Evolutionary conservation across 2,113 vertebrate genomes (phyloP).

Genomic region (Trematomus loennbergii): DNA sequence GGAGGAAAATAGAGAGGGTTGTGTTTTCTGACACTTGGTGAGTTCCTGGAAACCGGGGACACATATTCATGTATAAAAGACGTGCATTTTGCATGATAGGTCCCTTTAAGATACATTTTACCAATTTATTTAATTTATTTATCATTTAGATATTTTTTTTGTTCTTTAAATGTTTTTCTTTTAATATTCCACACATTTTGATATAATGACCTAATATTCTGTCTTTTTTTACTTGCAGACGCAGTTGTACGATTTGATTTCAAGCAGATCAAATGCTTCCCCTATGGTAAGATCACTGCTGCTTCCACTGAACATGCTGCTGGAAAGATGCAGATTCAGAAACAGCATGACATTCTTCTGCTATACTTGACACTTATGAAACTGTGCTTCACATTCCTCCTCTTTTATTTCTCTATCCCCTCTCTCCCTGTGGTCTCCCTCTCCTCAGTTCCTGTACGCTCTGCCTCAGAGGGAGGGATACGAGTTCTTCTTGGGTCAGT

Average conservation of each 20-base stretch:
- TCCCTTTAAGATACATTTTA: too few relatives aligned
- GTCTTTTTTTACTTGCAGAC: conserved; percentile 76
- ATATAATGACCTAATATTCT: neutral
- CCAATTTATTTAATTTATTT: too few relatives aligned
- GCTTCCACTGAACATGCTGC: neutral
- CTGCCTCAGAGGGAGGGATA: conserved; percentile 94
- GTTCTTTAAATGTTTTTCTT: neutral
- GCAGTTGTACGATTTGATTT: conserved; percentile 88
- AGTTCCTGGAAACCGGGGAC: too few relatives aligned
- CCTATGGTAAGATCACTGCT: conserved; percentile 84
- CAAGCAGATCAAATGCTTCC: conserved; percentile 85
- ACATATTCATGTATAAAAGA: too few relatives aligned
- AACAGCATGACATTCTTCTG: neutral
- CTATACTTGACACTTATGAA: neutral
- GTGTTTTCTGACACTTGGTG: too few relatives aligned
- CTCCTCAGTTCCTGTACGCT: conserved; percentile 91
- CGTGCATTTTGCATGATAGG: too few relatives aligned
- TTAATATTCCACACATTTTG: neutral
- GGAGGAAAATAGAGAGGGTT: too few relatives aligned
- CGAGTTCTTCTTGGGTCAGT: conserved; percentile 96
- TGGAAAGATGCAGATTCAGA: neutral
- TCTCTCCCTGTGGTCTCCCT: neutral
- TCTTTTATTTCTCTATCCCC: neutral
- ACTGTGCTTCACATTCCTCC: too few relatives aligned
- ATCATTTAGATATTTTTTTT: too few relatives aligned